phyloP scores from a whole-genome alignment of 2,797 vertebrate genomes.

The Takifugu rubripes region DNA sequence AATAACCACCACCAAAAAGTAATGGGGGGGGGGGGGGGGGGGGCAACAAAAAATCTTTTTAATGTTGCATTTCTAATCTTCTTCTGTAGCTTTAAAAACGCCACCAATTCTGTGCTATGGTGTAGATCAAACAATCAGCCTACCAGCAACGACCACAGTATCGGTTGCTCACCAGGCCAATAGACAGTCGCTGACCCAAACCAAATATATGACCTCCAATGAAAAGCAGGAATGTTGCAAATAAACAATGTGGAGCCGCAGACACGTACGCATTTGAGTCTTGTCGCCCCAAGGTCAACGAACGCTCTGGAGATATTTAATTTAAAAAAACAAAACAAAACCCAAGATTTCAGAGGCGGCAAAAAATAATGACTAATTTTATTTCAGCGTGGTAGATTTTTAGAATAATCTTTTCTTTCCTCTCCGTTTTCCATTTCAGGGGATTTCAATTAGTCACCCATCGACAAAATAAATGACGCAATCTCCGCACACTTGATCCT shows the following conservation, averaged over 20 bases:
- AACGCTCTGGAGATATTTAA: too few relatives aligned
- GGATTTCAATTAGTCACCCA: not conserved
- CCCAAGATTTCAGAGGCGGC: too few relatives aligned
- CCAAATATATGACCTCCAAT: constrained; percentile 8
- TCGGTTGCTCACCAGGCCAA: constrained; percentile 18
- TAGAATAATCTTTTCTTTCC: too few relatives aligned
- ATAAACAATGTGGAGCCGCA: constrained; percentile 10
- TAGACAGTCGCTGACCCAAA: constrained; percentile 29
- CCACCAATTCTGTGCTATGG: not conserved
- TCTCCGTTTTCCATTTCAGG: too few relatives aligned
- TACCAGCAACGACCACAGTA: constrained; percentile 10
- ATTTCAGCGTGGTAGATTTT: too few relatives aligned
- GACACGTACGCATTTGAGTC: not conserved
- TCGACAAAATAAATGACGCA: not conserved
- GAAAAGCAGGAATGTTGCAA: constrained; percentile 47
- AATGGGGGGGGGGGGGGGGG: too few relatives aligned
- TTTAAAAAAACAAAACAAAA: too few relatives aligned
- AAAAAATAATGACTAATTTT: too few relatives aligned
- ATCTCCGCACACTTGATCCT: not conserved
- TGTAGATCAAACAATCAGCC: not conserved
- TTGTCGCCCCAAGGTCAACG: not conserved
- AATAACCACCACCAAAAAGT: not conserved
- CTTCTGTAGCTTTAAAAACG: not conserved
- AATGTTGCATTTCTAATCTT: not conserved
- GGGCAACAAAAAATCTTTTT: too few relatives aligned